These are phyloP conservation scores for Manis pentadactyla DNA, from an alignment of 2,797 vertebrate species.

Conservation along the genomic window DNA sequence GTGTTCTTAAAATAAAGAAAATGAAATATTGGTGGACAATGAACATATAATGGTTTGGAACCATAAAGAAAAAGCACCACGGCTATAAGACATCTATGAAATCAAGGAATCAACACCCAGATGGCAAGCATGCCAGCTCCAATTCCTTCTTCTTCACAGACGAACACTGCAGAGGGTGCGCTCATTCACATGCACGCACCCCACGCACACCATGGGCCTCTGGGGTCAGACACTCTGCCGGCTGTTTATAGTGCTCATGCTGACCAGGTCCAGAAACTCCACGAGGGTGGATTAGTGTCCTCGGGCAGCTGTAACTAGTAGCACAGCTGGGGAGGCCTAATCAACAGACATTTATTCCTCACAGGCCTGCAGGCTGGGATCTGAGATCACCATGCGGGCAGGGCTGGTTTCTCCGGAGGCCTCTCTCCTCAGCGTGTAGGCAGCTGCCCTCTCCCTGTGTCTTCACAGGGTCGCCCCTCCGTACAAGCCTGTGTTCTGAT, in stretches of 20 bases:
- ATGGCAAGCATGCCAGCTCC: fast-evolving
- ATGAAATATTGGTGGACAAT: not conserved
- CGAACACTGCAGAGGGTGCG: too few species aligned
- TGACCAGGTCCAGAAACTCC: fast-evolving
- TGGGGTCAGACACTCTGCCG: not conserved
- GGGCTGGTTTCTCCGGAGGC: not conserved
- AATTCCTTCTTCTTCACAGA: fast-evolving
- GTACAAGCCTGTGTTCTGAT: fast-evolving
- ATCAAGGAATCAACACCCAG: not conserved
- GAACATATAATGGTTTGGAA: too few species aligned
- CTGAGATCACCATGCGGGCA: fast-evolving
- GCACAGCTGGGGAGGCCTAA: fast-evolving
- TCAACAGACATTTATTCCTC: not conserved
- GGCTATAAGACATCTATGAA: not conserved
- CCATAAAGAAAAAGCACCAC: not conserved
- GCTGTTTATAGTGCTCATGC: fast-evolving
- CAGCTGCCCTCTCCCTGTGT: fast-evolving
- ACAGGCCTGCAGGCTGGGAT: not conserved
- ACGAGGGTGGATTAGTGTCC: fast-evolving
- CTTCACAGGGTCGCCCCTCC: fast-evolving
- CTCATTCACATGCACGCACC: fast-evolving
- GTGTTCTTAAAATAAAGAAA: not conserved
- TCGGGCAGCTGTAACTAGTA: fast-evolving
- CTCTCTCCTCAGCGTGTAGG: not conserved
- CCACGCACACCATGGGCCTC: fast-evolving